A percentile compares a stretch with the other conserved stretches of the same genome.
Evolutionary conservation across 2,113 vertebrate genomes (phyloP).

Genomic region (Cettia cetti): DNA sequence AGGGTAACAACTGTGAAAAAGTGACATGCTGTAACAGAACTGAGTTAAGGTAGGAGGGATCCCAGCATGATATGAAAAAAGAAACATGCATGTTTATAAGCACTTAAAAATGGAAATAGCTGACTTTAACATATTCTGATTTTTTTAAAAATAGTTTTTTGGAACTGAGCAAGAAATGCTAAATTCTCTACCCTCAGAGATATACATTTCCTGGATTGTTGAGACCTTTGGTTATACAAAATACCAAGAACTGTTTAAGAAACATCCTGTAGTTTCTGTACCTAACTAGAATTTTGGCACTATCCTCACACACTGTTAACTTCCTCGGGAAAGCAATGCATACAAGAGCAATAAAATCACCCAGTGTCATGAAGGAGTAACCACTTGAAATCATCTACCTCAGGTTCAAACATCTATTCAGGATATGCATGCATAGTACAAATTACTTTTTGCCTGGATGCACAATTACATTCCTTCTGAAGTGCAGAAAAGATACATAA

Average conservation of each 20-base stretch:
- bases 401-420: background rate
- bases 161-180: background rate
- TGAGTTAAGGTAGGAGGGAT: background rate
- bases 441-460: conserved; percentile 6
- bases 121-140: background rate
- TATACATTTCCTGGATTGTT: fast-evolving
- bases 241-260: background rate
- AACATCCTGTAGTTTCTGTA: background rate
- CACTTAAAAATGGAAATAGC: background rate
- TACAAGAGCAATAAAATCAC: background rate
- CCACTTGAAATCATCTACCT: background rate
- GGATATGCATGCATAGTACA: background rate
- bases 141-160: background rate
- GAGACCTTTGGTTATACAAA: background rate
- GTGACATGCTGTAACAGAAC: background rate
- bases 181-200: background rate
- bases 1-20: background rate
- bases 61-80: background rate
- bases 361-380: background rate
- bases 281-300: background rate
- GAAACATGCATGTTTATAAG: background rate
- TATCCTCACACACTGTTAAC: background rate
- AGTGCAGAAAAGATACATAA: background rate
- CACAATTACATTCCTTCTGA: background rate
- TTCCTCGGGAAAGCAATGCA: background rate